A percentile compares a stretch with the other conserved stretches of the same genome.
Conservation (phyloP, 2,888 invertebrate species). For the Caenorhabditis japonica region DNA sequence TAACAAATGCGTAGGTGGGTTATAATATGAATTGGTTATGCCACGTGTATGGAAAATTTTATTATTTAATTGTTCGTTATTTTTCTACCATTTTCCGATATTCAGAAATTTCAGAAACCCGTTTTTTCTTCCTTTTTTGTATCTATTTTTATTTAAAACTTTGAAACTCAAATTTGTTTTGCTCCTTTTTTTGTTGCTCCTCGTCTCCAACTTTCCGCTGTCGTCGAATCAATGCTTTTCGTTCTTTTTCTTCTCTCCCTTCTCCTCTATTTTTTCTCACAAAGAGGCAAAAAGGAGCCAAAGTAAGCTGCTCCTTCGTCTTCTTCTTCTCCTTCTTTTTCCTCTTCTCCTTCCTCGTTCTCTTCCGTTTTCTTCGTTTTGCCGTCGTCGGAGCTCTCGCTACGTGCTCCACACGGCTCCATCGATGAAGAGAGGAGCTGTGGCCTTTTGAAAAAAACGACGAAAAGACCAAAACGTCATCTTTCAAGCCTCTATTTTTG, state of each 20-base stretch:
- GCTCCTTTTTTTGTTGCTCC: constrained; percentile 1
- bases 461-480: background rate
- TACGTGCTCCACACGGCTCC: constrained; percentile 34
- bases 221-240: constrained; percentile 39
- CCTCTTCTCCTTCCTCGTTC: constrained; percentile 11
- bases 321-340: constrained; percentile 12
- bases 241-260: constrained; percentile 23
- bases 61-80: no score
- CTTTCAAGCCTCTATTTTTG: no score
- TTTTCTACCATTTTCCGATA: no score
- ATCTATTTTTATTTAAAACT: background rate
- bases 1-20: no score
- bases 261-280: constrained; percentile 7
- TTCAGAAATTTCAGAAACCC: no score
- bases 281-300: no score
- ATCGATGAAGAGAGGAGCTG: constrained; percentile 37
- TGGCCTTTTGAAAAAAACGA: constrained; percentile 22
- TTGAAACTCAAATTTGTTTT: background rate
- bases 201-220: constrained; percentile 24
- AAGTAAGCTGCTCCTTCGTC: constrained; percentile 5
- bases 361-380: background rate
- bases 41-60: no score
- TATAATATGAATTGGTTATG: no score
- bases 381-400: constrained; percentile 23
- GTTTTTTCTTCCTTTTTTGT: no score